These are phyloP conservation scores for Silurus glanis DNA, from an alignment of 2,113 vertebrate genomes.

Conservation along the genomic window DNA sequence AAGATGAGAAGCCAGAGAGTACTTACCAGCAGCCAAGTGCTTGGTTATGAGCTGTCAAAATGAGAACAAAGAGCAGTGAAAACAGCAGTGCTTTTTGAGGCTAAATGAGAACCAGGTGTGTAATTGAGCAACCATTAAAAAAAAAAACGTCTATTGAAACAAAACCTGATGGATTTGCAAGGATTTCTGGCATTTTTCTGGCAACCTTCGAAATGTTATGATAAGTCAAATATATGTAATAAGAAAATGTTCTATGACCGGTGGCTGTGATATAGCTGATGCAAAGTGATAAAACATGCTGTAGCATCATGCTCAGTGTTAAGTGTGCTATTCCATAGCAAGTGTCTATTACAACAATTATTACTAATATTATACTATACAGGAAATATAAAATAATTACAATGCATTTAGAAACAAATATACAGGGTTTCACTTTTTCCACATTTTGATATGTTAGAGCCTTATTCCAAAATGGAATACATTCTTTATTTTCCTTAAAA, in stretches of 20 bases:
- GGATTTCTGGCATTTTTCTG: neutral
- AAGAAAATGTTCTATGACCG: neutral
- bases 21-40: constrained; percentile 19
- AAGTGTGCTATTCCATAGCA: neutral
- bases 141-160: neutral
- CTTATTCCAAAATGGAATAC: too few species aligned
- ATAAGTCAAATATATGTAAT: neutral
- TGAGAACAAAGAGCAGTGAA: neutral
- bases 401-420: too few species aligned
- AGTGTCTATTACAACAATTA: neutral
- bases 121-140: neutral
- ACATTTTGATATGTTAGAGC: too few species aligned
- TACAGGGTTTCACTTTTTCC: too few species aligned
- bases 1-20: constrained; percentile 19
- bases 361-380: neutral
- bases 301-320: neutral
- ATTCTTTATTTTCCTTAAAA: too few species aligned
- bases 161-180: neutral
- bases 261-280: neutral
- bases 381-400: too few species aligned
- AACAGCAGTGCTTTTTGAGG: constrained; percentile 10
- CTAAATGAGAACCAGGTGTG: constrained; percentile 41
- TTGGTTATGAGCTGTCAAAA: constrained; percentile 10
- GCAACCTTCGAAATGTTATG: neutral
- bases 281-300: neutral